phyloP scores from a whole-genome alignment of 1,140 invertebrate species.

The Stenopsyche tienmushanensis region DNA sequence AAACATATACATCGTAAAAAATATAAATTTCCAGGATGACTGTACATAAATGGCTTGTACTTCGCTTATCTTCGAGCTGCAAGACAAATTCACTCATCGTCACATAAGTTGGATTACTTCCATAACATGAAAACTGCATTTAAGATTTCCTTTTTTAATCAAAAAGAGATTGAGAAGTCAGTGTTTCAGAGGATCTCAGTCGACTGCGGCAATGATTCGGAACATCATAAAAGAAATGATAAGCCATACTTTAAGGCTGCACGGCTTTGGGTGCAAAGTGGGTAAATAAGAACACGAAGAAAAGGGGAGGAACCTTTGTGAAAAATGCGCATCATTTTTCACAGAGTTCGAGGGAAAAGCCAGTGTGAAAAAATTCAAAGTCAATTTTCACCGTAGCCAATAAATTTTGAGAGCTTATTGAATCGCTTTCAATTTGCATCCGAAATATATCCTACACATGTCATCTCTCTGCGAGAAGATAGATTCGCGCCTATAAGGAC shows the following conservation, averaged over 20 bases:
- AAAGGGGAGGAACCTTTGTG: constrained; percentile 18
- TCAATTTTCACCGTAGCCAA: constrained; percentile 41
- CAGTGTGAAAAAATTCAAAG: constrained; percentile 35
- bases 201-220: not conserved
- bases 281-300: constrained; percentile 35
- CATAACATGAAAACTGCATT: no score
- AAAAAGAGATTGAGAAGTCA: no score
- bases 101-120: no score
- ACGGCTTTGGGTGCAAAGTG: constrained; percentile 3
- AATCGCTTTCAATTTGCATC: constrained; percentile 42
- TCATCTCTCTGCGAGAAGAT: constrained; percentile 1
- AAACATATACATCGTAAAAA: no score
- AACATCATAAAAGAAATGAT: constrained; percentile 9
- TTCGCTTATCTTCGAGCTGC: no score
- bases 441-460: constrained; percentile 39
- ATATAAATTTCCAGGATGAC: no score
- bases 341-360: constrained; percentile 21
- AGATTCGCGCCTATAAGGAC: not conserved
- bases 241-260: constrained; percentile 3
- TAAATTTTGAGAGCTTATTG: constrained; percentile 41
- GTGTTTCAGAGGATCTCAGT: no score
- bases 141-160: no score
- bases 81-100: no score
- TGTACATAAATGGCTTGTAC: no score
- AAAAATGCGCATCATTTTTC: constrained; percentile 40